These are phyloP conservation scores for Chrysomallon squamiferum DNA, from an alignment of 1,140 invertebrate species.

Conservation along the genomic window DNA sequence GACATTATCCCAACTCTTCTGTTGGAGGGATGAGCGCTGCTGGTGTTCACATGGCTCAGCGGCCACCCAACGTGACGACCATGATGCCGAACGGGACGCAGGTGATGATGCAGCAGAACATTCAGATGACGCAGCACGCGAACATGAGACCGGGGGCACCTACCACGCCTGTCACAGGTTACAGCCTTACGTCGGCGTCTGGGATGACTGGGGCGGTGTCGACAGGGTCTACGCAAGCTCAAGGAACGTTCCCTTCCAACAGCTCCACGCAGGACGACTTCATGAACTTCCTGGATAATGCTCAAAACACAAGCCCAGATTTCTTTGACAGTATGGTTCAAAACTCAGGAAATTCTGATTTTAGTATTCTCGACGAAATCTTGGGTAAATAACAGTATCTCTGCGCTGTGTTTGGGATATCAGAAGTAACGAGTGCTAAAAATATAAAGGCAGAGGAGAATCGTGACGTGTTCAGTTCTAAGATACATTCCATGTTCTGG, in stretches of 20 bases:
- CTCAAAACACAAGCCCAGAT: conserved; percentile 37
- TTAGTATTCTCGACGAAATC: conserved; percentile 46
- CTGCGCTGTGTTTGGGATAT: no score
- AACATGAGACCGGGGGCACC: conserved; percentile 18
- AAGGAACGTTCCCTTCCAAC: conserved; percentile 4
- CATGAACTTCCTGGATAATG: conserved; percentile 50
- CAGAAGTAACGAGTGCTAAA: no score
- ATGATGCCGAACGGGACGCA: conserved; percentile 40
- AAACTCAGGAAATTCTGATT: conserved; percentile 28
- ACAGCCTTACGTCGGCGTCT: conserved; percentile 11
- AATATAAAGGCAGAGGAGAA: no score
- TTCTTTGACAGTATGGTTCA: conserved; percentile 40
- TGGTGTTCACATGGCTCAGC: conserved; percentile 25
- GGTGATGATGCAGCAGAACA: conserved; percentile 54
- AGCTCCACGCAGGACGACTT: conserved; percentile 48
- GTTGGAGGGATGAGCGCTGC: conserved; percentile 8
- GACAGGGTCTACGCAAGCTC: conserved; percentile 13
- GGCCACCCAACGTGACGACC: conserved; percentile 26
- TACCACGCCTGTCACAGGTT: conserved; percentile 19
- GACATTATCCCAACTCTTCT: conserved; percentile 26
- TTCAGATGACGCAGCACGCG: conserved; percentile 50
- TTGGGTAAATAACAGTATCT: conserved; percentile 26
- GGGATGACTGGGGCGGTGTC: conserved; percentile 12
- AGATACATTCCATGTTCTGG: no score
- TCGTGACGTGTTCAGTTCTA: no score